These are phyloP conservation scores for Pangasius krempfi DNA, from an alignment of 2,797 vertebrate genomes.

Conservation along the genomic window DNA sequence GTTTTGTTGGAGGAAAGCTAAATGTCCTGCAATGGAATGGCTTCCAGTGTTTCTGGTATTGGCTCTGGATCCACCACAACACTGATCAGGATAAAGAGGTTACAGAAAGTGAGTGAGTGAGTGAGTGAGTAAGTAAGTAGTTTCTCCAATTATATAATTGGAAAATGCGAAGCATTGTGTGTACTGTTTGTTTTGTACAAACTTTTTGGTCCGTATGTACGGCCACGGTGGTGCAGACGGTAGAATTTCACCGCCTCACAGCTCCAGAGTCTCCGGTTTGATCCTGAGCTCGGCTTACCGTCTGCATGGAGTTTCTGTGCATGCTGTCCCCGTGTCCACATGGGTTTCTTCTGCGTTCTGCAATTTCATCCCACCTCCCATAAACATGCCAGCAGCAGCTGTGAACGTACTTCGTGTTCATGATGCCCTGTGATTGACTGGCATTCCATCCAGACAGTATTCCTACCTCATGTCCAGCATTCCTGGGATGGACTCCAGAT, in stretches of 20 bases:
- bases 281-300: accelerated
- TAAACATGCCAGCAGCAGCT: neutral
- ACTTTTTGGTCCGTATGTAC: neutral
- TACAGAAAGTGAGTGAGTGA: neutral
- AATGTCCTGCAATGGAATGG: neutral
- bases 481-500: neutral
- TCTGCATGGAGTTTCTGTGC: neutral
- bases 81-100: neutral
- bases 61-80: too few species aligned
- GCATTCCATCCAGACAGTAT: neutral
- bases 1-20: neutral
- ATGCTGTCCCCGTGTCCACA: neutral
- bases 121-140: neutral
- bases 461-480: neutral
- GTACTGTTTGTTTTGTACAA: neutral
- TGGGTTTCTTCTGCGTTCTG: neutral
- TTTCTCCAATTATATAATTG: neutral
- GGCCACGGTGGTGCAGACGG: neutral
- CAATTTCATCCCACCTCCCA: neutral
- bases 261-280: neutral
- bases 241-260: neutral
- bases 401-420: neutral
- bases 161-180: neutral
- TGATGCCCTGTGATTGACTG: neutral
- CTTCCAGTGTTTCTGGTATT: neutral